These are phyloP conservation scores for Ophraella communa DNA, from an alignment of 2,888 invertebrate genomes.

Conservation along the genomic window DNA sequence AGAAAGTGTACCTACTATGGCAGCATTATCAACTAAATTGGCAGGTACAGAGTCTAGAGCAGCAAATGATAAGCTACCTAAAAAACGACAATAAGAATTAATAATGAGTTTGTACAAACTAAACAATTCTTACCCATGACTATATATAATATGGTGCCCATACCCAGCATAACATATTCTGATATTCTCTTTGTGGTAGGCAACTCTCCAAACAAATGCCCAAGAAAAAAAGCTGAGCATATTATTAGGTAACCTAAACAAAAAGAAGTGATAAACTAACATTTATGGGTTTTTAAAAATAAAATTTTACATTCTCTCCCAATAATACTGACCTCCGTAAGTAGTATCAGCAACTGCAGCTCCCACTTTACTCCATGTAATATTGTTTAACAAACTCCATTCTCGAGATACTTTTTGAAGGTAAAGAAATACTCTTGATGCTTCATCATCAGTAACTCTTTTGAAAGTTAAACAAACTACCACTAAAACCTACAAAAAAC, in stretches of 20 bases:
- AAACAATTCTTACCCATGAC: slow-evolving; percentile 65
- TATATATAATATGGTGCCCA: slow-evolving; percentile 74
- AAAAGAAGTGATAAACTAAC: not conserved
- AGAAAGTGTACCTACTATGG: slow-evolving; percentile 72
- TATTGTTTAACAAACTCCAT: slow-evolving; percentile 76
- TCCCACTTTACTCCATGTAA: slow-evolving; percentile 76
- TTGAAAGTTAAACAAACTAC: slow-evolving; percentile 73
- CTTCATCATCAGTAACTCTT: slow-evolving; percentile 76
- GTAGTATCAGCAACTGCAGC: slow-evolving; percentile 71
- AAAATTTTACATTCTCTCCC: too few relatives aligned
- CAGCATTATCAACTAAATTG: slow-evolving; percentile 73
- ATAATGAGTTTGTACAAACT: too few relatives aligned
- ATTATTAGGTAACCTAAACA: slow-evolving; percentile 67
- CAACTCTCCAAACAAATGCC: slow-evolving; percentile 70
- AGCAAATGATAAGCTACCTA: slow-evolving; percentile 74
- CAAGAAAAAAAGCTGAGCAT: slow-evolving; percentile 71
- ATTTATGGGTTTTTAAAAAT: too few relatives aligned
- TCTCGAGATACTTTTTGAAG: slow-evolving; percentile 76
- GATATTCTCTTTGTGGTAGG: slow-evolving; percentile 67
- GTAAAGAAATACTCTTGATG: slow-evolving; percentile 70
- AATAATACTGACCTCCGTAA: slow-evolving; percentile 64
- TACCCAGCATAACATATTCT: slow-evolving; percentile 73
- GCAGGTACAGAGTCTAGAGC: slow-evolving; percentile 74
- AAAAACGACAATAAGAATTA: too few relatives aligned
- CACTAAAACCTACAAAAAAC: slow-evolving; percentile 67